phyloP scores from a whole-genome alignment of 1,140 invertebrate species.

The Drosophila pseudoobscura region DNA sequence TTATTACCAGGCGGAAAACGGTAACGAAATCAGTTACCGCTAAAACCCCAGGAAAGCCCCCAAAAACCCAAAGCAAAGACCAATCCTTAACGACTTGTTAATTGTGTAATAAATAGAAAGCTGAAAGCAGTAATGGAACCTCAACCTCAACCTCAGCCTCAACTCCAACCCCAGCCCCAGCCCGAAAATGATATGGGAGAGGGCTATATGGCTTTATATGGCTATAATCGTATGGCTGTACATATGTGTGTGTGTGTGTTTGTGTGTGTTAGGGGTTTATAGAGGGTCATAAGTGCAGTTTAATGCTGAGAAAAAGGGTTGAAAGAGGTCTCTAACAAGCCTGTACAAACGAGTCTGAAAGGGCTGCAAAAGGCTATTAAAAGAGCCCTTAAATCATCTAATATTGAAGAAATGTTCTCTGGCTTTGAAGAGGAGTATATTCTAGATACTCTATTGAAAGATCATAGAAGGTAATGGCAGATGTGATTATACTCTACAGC shows the following conservation, averaged over 20 bases:
- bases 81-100: slow-evolving; percentile 73
- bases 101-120: slow-evolving; percentile 80
- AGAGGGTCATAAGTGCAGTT: slow-evolving; percentile 73
- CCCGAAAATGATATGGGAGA: slow-evolving; percentile 13
- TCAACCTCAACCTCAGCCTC: too few species aligned
- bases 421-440: too few species aligned
- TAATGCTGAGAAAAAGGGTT: slow-evolving; percentile 36
- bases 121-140: slow-evolving; percentile 48
- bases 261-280: slow-evolving; percentile 3
- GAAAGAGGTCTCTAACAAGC: slow-evolving; percentile 1
- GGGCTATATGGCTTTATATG: neutral
- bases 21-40: slow-evolving; percentile 52
- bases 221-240: too few species aligned
- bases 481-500: too few species aligned
- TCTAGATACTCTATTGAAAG: too few species aligned
- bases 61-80: slow-evolving; percentile 30
- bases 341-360: neutral
- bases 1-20: slow-evolving; percentile 49
- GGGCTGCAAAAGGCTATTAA: neutral
- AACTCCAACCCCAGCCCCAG: too few species aligned
- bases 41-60: slow-evolving; percentile 13
- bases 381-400: too few species aligned
- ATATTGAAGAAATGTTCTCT: too few species aligned
- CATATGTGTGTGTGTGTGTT: too few species aligned
- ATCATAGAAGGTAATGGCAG: too few species aligned